Evolutionary conservation across 1,140 invertebrate species (phyloP).

Genomic region (Pseudomyrmex sp.): DNA sequence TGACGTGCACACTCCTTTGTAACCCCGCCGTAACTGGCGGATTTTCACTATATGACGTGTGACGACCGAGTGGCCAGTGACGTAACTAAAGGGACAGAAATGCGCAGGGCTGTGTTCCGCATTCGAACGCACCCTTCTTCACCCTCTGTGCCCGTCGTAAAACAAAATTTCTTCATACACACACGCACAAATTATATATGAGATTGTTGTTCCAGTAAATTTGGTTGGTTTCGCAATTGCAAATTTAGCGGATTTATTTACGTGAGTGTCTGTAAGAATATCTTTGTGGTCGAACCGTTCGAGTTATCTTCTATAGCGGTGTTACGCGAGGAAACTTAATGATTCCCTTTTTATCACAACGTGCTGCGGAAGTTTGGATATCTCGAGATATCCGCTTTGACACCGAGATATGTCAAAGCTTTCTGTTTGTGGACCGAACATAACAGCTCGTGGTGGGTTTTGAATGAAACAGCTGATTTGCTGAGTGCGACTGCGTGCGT

Average conservation of each 20-base stretch:
- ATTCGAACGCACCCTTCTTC: background rate
- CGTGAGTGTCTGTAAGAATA: too few relatives aligned
- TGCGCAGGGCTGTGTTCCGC: background rate
- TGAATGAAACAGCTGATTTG: slow-evolving; percentile 40
- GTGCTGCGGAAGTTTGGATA: background rate
- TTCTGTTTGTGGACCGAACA: background rate
- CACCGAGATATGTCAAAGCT: too few relatives aligned
- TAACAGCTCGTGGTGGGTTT: slow-evolving; percentile 25
- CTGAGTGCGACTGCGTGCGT: background rate
- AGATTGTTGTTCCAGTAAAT: background rate
- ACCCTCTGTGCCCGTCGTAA: background rate
- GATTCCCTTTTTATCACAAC: too few relatives aligned
- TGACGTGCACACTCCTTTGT: background rate
- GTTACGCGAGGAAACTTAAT: too few relatives aligned
- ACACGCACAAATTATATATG: background rate
- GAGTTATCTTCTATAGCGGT: too few relatives aligned
- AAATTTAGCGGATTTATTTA: too few relatives aligned
- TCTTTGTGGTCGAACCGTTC: too few relatives aligned
- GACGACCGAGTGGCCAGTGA: slow-evolving; percentile 10
- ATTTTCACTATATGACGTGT: slow-evolving; percentile 55
- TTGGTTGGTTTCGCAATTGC: too few relatives aligned
- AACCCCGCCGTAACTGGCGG: slow-evolving; percentile 43
- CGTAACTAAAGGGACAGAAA: slow-evolving; percentile 19
- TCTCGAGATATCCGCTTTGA: background rate
- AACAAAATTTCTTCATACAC: too few relatives aligned